Conservation (phyloP, 1,140 invertebrate species). For the Plutomurus gul region DNA sequence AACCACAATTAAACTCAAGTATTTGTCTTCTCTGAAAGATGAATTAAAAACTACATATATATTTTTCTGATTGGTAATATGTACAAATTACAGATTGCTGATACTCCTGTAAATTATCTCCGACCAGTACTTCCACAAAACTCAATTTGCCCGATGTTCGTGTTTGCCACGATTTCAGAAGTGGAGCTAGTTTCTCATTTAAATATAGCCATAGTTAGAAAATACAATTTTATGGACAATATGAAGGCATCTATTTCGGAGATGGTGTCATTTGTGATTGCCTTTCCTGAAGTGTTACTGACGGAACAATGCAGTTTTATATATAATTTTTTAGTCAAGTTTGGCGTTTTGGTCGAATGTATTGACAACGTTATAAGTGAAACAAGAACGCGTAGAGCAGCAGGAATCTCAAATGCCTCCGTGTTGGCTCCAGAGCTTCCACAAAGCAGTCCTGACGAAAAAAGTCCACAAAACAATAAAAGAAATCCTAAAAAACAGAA, state of each 20-base stretch:
- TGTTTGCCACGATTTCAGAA: conserved; percentile 18
- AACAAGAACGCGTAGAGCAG: background rate
- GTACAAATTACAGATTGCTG: background rate
- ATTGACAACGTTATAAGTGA: conserved; percentile 33
- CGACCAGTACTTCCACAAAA: background rate
- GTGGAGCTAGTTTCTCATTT: conserved; percentile 19
- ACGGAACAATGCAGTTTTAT: conserved; percentile 18
- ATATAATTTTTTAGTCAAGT: conserved; percentile 40
- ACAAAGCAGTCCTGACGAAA: background rate
- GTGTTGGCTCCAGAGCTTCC: background rate
- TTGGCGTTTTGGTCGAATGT: conserved; percentile 3
- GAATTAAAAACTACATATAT: too few species aligned
- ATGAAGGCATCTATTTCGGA: conserved; percentile 27
- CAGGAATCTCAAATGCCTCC: background rate
- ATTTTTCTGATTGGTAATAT: background rate
- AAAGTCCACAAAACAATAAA: background rate
- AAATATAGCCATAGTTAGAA: conserved; percentile 15
- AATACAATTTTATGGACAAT: conserved; percentile 23
- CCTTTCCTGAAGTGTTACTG: conserved; percentile 25
- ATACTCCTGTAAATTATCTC: background rate
- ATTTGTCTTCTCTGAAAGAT: background rate
- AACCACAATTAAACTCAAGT: background rate
- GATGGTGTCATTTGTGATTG: conserved; percentile 1
- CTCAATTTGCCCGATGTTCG: background rate
- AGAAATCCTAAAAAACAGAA: background rate